Percentiles rank a stretch among this genome's conserved stretches.
These are phyloP conservation scores for Cecidostiba fungosa DNA, from an alignment of 2,888 invertebrate species.

Conservation along the genomic window DNA sequence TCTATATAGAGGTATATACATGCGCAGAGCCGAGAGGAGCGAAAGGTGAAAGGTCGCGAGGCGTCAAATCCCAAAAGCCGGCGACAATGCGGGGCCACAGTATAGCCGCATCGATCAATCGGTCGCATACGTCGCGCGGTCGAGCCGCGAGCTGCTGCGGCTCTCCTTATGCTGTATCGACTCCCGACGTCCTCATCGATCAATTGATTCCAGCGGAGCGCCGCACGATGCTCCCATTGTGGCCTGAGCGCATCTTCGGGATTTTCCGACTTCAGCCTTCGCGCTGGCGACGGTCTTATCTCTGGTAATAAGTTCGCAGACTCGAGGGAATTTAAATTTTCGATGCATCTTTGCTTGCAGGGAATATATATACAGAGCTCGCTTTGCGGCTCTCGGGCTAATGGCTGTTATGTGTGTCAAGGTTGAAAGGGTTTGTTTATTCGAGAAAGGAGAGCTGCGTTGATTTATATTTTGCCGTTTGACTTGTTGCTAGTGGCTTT, in stretches of 20 bases:
- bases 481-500: too few species aligned
- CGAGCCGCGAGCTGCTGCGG: conserved; percentile 14
- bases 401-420: too few species aligned
- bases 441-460: too few species aligned
- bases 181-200: conserved; percentile 43
- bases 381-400: not conserved
- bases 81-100: conserved; percentile 21
- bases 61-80: conserved; percentile 58
- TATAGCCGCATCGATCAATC: conserved; percentile 69
- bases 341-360: not conserved
- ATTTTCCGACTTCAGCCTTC: not conserved
- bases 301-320: not conserved
- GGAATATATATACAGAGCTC: too few species aligned
- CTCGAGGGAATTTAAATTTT: not conserved
- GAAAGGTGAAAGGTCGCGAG: conserved; percentile 8
- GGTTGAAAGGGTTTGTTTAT: too few species aligned
- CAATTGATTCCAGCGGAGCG: conserved; percentile 50
- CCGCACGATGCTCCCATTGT: conserved; percentile 24
- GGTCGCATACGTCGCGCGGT: conserved; percentile 12
- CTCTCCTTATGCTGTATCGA: conserved; percentile 12
- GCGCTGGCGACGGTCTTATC: not conserved
- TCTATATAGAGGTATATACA: not conserved
- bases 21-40: not conserved
- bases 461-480: too few species aligned
- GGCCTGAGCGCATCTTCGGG: not conserved